phyloP scores from a whole-genome alignment of 2,888 invertebrate genomes.

The Dicycla oo region DNA sequence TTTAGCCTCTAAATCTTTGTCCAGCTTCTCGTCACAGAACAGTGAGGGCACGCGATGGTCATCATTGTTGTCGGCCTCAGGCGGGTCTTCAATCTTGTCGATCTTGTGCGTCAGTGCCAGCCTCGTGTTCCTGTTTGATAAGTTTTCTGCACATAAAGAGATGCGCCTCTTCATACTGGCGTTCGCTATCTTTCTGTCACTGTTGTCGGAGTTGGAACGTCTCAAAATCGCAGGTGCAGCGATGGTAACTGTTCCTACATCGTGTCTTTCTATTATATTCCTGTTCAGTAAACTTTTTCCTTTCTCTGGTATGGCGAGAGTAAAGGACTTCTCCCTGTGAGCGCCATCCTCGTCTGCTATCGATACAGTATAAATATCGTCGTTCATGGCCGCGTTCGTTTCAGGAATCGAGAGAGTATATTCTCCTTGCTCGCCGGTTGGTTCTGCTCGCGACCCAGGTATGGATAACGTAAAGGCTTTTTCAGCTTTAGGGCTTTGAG shows the following conservation, averaged over 20 bases:
- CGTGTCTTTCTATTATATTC: slow-evolving; percentile 80
- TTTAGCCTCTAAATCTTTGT: slow-evolving; percentile 84
- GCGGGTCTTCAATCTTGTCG: slow-evolving; percentile 69
- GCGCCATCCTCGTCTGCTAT: slow-evolving; percentile 87
- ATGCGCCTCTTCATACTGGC: slow-evolving; percentile 84
- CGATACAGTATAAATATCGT: slow-evolving; percentile 89
- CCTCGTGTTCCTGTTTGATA: slow-evolving; percentile 75
- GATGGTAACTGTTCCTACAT: slow-evolving; percentile 75
- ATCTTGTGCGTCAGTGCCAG: slow-evolving; percentile 65
- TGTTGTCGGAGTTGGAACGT: slow-evolving; percentile 87
- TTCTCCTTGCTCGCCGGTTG: slow-evolving; percentile 87
- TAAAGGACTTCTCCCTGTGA: slow-evolving; percentile 84
- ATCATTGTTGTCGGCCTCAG: slow-evolving; percentile 78
- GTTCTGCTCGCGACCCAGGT: slow-evolving; percentile 87
- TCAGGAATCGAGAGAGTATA: slow-evolving; percentile 89
- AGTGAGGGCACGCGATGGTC: slow-evolving; percentile 87
- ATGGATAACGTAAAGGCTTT: slow-evolving; percentile 85
- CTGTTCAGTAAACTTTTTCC: slow-evolving; percentile 85
- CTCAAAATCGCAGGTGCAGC: slow-evolving; percentile 87
- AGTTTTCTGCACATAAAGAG: slow-evolving; percentile 84
- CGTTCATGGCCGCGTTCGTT: slow-evolving; percentile 88
- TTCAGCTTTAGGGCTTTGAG: slow-evolving; percentile 79
- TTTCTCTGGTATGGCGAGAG: slow-evolving; percentile 87
- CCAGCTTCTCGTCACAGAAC: slow-evolving; percentile 88
- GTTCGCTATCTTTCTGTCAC: slow-evolving; percentile 81